Conservation (phyloP, 1,140 invertebrate genomes). For the Homalodisca vitripennis region DNA sequence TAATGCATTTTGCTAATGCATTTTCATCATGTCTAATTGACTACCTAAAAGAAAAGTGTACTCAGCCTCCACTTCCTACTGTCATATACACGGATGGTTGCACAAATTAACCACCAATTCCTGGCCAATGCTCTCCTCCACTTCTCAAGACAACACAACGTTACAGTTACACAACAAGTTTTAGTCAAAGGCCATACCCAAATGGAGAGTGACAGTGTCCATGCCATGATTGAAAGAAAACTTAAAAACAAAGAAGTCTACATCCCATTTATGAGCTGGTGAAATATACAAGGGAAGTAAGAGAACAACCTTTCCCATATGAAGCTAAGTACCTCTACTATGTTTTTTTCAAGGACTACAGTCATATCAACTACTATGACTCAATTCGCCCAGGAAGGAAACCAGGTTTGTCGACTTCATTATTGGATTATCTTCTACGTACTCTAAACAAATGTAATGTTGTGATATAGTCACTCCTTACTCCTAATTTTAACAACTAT, state of each 20-base stretch:
- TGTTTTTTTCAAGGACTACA: slow-evolving; percentile 18
- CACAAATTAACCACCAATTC: too few relatives aligned
- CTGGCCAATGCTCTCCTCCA: slow-evolving; percentile 2
- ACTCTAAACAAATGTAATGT: too few relatives aligned
- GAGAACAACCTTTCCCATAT: slow-evolving; percentile 27
- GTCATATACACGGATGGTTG: slow-evolving; percentile 44
- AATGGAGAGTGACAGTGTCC: too few relatives aligned
- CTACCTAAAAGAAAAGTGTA: slow-evolving; percentile 39
- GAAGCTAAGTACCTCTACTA: background rate
- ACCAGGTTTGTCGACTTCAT: too few relatives aligned
- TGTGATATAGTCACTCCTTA: too few relatives aligned
- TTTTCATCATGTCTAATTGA: slow-evolving; percentile 46
- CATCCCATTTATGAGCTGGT: slow-evolving; percentile 40
- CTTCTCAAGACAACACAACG: background rate
- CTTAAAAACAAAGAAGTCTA: slow-evolving; percentile 40
- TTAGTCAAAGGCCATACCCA: slow-evolving; percentile 47
- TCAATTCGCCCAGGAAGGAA: slow-evolving; percentile 30
- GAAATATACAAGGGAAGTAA: slow-evolving; percentile 32
- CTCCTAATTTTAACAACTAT: too few relatives aligned
- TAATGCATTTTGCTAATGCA: too few relatives aligned
- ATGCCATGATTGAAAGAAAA: too few relatives aligned
- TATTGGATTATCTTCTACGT: too few relatives aligned
- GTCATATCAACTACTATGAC: background rate
- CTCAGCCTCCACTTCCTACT: slow-evolving; percentile 5
- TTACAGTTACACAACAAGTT: slow-evolving; percentile 45